Percentiles rank a stretch among this genome's conserved stretches.
phyloP scores from a whole-genome alignment of 2,113 vertebrate species.

The Chaetura pelagica region DNA sequence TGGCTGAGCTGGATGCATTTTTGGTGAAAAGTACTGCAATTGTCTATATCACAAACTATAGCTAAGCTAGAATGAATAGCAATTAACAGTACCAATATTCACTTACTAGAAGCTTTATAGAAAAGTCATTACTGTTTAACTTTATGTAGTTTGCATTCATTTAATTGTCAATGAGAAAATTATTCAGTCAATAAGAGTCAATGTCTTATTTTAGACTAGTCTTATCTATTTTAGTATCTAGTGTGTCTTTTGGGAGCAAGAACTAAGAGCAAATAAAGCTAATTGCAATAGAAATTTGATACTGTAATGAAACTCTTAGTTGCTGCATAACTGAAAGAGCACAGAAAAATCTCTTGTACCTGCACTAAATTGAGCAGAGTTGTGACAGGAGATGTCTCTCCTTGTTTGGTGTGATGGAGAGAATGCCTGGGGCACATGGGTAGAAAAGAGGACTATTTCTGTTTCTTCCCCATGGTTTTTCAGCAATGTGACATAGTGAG shows the following conservation, averaged over 20 bases:
- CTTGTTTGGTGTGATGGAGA: constrained; percentile 45
- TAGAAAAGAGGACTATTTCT: constrained; percentile 47
- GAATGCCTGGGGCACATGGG: neutral
- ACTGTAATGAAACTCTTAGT: constrained; percentile 19
- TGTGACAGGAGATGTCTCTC: neutral
- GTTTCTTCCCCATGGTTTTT: neutral
- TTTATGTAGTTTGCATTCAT: neutral
- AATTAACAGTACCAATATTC: constrained; percentile 19
- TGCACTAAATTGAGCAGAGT: neutral
- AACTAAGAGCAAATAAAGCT: constrained; percentile 44
- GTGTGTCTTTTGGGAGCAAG: constrained; percentile 20
- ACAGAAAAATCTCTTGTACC: constrained; percentile 18
- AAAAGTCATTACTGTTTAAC: neutral
- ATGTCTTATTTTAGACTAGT: constrained; percentile 33
- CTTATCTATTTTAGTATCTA: constrained; percentile 20
- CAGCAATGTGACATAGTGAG: constrained; percentile 30
- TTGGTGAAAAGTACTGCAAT: neutral
- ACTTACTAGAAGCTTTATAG: constrained; percentile 5
- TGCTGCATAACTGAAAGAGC: neutral
- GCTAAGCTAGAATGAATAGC: constrained; percentile 26
- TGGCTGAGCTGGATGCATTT: neutral
- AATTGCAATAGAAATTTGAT: constrained; percentile 16
- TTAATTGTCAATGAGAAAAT: constrained; percentile 30
- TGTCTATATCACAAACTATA: neutral
- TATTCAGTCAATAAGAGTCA: constrained; percentile 21